phyloP scores from a whole-genome alignment of 2,797 vertebrate genomes.

The Thunnus albacares region DNA sequence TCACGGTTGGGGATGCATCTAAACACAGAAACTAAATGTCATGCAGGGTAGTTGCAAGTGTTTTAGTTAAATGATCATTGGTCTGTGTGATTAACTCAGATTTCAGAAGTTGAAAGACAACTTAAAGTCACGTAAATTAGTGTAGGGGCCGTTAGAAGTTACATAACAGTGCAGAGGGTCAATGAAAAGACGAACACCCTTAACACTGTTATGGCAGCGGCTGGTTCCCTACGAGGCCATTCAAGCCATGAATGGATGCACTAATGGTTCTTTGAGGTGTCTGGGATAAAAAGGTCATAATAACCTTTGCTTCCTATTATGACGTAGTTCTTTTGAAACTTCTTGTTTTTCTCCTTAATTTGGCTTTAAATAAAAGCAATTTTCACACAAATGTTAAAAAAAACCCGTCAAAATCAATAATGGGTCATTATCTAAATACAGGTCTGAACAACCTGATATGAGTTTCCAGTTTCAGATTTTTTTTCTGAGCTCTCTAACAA shows the following conservation, averaged over 20 bases:
- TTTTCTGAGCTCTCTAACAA: not conserved
- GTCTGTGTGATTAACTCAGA: conserved; percentile 54
- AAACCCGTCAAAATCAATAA: not conserved
- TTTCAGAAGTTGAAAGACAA: conserved; percentile 40
- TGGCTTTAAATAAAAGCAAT: not conserved
- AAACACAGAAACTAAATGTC: conserved; percentile 53
- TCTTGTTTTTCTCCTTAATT: not conserved
- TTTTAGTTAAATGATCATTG: conserved; percentile 53
- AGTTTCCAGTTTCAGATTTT: not conserved
- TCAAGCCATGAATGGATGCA: conserved; percentile 32
- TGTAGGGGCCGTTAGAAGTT: conserved; percentile 22
- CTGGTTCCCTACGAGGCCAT: not conserved
- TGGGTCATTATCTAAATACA: not conserved
- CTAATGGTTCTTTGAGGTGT: conserved; percentile 35
- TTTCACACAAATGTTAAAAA: not conserved
- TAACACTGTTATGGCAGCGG: not conserved
- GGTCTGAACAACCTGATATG: not conserved
- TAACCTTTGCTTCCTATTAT: conserved; percentile 22
- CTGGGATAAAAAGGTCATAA: conserved; percentile 10
- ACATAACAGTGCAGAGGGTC: conserved; percentile 1
- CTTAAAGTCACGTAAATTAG: conserved; percentile 48
- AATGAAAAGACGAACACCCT: not conserved
- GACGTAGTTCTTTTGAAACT: not conserved
- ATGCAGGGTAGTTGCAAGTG: conserved; percentile 51
- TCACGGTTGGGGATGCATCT: conserved; percentile 16